These are phyloP conservation scores for Cryptoleucopteryx plumbea DNA, from an alignment of 2,113 vertebrate genomes.

Conservation along the genomic window DNA sequence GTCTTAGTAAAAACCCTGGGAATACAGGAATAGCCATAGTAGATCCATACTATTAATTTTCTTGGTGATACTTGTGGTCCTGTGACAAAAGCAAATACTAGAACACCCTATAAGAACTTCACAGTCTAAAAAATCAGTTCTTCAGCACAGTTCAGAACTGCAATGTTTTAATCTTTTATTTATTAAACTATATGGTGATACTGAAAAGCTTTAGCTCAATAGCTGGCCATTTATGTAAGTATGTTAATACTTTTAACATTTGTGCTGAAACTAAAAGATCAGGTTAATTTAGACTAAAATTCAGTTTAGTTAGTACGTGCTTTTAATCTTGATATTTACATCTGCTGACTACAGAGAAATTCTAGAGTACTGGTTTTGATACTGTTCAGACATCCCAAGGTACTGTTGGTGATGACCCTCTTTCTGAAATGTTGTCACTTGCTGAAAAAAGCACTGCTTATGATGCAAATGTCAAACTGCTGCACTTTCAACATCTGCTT, in stretches of 20 bases:
- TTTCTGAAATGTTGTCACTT: background rate
- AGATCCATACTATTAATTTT: background rate
- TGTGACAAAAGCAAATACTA: background rate
- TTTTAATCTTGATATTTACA: constrained; percentile 7
- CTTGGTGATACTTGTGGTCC: background rate
- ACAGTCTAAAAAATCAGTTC: background rate
- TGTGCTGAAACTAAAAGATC: background rate
- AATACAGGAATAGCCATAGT: background rate
- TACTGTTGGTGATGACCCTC: background rate
- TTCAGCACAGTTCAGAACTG: background rate
- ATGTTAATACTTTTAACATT: background rate
- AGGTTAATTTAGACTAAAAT: background rate
- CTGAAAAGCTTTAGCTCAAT: background rate
- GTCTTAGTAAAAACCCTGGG: background rate
- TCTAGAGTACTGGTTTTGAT: background rate
- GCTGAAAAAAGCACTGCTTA: background rate
- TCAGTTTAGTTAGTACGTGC: background rate
- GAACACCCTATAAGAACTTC: background rate
- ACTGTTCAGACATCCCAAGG: background rate
- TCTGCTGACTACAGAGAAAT: background rate
- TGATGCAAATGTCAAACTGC: background rate
- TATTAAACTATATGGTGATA: background rate
- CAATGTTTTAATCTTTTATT: background rate
- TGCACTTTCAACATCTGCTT: fast-evolving
- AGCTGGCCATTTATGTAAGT: background rate